Conservation (phyloP, 1,140 invertebrate species). For the Heliconius nattereri region DNA sequence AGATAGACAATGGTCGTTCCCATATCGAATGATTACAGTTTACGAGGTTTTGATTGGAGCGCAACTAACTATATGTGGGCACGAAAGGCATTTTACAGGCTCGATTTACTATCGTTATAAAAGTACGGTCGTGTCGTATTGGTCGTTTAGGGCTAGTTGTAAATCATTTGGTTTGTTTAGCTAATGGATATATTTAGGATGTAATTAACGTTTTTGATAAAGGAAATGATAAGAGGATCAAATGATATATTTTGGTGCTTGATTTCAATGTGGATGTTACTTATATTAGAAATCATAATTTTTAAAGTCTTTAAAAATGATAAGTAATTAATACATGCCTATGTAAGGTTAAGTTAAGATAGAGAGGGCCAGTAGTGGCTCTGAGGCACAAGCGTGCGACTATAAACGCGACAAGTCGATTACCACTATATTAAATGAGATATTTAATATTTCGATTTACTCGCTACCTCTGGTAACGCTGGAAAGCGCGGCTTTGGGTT, state of each 20-base stretch:
- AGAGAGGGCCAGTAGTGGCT: too few species aligned
- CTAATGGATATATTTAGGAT: conserved; percentile 39
- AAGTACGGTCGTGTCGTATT: conserved; percentile 50
- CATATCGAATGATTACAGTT: conserved; percentile 73
- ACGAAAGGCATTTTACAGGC: conserved; percentile 54
- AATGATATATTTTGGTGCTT: neutral
- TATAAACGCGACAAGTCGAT: too few species aligned
- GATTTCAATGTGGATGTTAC: neutral
- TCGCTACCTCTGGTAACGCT: too few species aligned
- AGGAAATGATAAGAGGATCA: neutral
- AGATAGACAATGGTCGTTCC: conserved; percentile 67
- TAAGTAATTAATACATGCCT: too few species aligned
- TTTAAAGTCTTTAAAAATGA: too few species aligned
- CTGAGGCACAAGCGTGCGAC: too few species aligned
- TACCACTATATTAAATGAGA: too few species aligned
- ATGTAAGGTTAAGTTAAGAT: too few species aligned
- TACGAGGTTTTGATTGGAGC: conserved; percentile 70
- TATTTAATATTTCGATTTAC: too few species aligned
- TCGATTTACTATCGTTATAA: conserved; percentile 68
- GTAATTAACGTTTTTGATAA: conserved; percentile 17
- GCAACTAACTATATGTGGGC: conserved; percentile 66
- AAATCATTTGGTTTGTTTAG: conserved; percentile 55
- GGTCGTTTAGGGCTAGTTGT: conserved; percentile 44
- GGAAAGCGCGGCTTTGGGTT: too few species aligned
- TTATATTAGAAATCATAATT: too few species aligned